These are phyloP conservation scores for Rhinopithecus roxellana DNA, from an alignment of 2,113 vertebrate species.

Conservation along the genomic window DNA sequence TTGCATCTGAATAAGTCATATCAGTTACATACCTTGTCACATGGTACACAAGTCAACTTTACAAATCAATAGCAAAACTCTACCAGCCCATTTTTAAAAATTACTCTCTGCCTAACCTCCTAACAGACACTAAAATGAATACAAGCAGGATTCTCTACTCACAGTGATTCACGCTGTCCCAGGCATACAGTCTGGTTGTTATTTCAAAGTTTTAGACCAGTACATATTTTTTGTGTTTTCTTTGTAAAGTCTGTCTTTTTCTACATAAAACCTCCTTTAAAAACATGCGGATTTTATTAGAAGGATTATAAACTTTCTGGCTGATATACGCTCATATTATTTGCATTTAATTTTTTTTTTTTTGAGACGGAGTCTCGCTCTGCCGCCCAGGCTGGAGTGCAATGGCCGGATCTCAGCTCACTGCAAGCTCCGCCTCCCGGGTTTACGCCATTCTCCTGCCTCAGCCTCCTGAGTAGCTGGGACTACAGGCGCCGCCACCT, in stretches of 20 bases:
- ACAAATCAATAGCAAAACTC: not conserved
- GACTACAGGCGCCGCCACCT: too few relatives aligned
- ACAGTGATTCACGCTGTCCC: not conserved
- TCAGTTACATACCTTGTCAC: not conserved
- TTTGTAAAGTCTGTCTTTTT: conserved; percentile 17
- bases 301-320: conserved; percentile 18
- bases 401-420: too few relatives aligned
- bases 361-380: too few relatives aligned
- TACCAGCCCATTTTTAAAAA: not conserved
- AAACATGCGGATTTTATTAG: not conserved
- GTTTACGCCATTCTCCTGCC: too few relatives aligned
- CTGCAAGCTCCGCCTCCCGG: too few relatives aligned
- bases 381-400: too few relatives aligned
- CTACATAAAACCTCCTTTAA: conserved; percentile 48
- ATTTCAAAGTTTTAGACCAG: conserved; percentile 35
- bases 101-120: not conserved
- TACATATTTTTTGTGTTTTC: conserved; percentile 20
- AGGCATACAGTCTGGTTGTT: not conserved
- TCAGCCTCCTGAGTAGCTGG: too few relatives aligned
- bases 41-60: not conserved
- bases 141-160: not conserved
- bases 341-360: not conserved
- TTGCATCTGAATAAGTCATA: not conserved
- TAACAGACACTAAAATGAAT: not conserved
- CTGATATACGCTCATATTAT: not conserved